These are phyloP conservation scores for Vidua macroura DNA, from an alignment of 2,113 vertebrate genomes.

Conservation along the genomic window DNA sequence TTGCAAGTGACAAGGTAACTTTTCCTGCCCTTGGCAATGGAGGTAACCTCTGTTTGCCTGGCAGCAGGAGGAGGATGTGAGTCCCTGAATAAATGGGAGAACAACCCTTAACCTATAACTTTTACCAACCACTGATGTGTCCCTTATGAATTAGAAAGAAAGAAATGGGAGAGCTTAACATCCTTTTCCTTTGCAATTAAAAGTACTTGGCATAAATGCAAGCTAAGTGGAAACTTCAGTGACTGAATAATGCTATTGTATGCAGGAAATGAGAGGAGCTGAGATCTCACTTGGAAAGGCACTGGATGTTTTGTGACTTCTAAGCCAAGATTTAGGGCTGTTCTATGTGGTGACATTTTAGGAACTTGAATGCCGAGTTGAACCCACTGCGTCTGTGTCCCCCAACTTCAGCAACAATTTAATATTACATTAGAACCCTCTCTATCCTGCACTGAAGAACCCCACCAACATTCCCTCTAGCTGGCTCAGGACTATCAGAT, in stretches of 20 bases:
- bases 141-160: constrained; percentile 49
- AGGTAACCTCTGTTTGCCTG: background rate
- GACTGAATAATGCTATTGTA: constrained; percentile 62
- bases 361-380: background rate
- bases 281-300: constrained; percentile 31
- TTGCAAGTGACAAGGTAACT: background rate
- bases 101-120: constrained; percentile 18
- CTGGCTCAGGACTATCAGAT: background rate
- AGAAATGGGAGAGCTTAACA: constrained; percentile 53
- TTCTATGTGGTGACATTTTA: background rate
- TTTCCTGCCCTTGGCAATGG: background rate
- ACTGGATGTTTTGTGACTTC: constrained; percentile 27
- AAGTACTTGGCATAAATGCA: constrained; percentile 65
- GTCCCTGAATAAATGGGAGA: background rate
- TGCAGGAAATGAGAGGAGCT: constrained; percentile 56
- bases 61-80: background rate
- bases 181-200: constrained; percentile 65
- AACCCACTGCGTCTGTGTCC: background rate
- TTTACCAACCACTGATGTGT: background rate
- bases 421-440: background rate
- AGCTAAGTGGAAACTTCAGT: constrained; percentile 62
- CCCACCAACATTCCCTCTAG: background rate
- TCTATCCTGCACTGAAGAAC: background rate
- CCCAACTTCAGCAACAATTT: background rate
- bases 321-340: constrained; percentile 22